These are phyloP conservation scores for Pollimyrus isidori DNA, from an alignment of 2,113 vertebrate genomes.

Conservation along the genomic window DNA sequence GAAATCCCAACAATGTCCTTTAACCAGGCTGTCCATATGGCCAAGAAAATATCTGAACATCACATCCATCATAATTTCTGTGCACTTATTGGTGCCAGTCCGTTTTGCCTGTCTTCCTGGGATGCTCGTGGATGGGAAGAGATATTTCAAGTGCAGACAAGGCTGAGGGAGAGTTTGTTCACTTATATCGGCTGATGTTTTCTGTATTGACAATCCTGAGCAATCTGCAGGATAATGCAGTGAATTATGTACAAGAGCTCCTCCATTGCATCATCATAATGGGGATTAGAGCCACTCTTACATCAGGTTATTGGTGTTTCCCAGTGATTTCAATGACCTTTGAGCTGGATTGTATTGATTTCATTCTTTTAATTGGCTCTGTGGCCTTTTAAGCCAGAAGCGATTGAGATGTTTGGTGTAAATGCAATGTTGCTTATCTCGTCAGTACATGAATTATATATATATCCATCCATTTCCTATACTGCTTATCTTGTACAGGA, in stretches of 20 bases:
- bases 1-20: background rate
- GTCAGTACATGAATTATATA: background rate
- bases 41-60: background rate
- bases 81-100: background rate
- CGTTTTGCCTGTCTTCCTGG: background rate
- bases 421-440: background rate
- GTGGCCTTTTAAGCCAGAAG: constrained; percentile 23
- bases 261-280: constrained; percentile 4
- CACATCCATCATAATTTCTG: background rate
- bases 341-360: constrained; percentile 37
- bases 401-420: background rate
- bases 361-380: constrained; percentile 27
- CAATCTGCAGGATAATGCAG: background rate
- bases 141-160: background rate
- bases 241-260: background rate
- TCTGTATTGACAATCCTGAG: background rate
- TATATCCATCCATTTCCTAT: background rate
- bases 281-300: background rate
- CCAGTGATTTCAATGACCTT: constrained; percentile 32
- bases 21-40: background rate
- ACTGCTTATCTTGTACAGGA: background rate
- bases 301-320: constrained; percentile 16
- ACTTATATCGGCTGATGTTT: background rate
- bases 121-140: background rate
- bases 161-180: background rate